A percentile compares a stretch with the other conserved stretches of the same genome.
phyloP scores from a whole-genome alignment of 2,113 vertebrate species.

The Pomatorhinus ruficollis region DNA sequence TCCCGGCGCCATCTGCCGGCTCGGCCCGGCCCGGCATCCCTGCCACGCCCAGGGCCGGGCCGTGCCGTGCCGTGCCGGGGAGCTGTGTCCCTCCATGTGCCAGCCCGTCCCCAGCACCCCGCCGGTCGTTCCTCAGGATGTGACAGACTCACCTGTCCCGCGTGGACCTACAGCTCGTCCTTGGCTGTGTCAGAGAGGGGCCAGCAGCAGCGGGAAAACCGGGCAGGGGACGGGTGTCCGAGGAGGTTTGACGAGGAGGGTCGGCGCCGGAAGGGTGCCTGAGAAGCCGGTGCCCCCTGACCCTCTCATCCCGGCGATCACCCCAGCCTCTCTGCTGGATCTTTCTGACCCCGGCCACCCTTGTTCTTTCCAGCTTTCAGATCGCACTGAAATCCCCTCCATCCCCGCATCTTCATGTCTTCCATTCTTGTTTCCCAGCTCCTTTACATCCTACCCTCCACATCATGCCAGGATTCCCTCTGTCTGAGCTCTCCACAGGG shows the following conservation, averaged over 20 bases:
- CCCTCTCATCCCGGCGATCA: background rate
- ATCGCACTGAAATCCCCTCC: fast-evolving
- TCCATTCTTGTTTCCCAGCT: background rate
- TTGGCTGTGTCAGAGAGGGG: background rate
- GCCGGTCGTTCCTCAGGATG: background rate
- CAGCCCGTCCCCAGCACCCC: background rate
- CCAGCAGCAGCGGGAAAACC: background rate
- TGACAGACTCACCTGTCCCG: background rate
- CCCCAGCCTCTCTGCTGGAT: background rate
- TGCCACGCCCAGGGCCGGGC: background rate
- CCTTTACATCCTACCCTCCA: background rate
- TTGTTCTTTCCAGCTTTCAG: background rate
- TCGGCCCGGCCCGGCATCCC: background rate
- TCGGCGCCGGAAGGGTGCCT: background rate
- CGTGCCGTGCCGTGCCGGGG: background rate
- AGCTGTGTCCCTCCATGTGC: fast-evolving
- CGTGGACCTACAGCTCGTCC: background rate
- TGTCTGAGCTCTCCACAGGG: background rate
- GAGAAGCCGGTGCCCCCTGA: background rate
- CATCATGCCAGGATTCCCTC: background rate
- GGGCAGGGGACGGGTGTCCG: no score
- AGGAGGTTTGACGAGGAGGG: no score
- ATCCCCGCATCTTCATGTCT: fast-evolving
- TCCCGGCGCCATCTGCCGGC: constrained; percentile 44
- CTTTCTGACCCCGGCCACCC: background rate